A percentile compares a stretch with the other conserved stretches of the same genome.
These are phyloP conservation scores for Dromiciops gliroides DNA, from an alignment of 2,113 vertebrate species.

Conservation along the genomic window DNA sequence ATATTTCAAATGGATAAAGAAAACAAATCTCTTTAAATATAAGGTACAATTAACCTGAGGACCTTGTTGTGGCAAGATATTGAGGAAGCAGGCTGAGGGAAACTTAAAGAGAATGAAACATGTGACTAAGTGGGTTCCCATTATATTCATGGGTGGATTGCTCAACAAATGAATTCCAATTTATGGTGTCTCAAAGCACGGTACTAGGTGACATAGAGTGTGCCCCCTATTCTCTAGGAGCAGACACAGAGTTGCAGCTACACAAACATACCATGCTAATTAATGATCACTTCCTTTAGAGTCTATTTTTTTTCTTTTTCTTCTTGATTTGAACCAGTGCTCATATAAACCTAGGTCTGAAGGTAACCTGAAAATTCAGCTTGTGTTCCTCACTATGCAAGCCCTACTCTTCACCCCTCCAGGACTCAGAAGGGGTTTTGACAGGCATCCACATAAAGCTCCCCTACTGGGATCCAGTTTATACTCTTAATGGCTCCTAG, in stretches of 20 bases:
- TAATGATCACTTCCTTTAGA: background rate
- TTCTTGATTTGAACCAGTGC: background rate
- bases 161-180: constrained; percentile 52
- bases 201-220: background rate
- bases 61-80: constrained; percentile 51
- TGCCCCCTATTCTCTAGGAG: constrained; percentile 4
- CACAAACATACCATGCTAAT: background rate
- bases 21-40: constrained; percentile 69
- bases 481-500: background rate
- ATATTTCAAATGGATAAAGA: constrained; percentile 71
- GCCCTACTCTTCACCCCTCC: background rate
- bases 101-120: constrained; percentile 41
- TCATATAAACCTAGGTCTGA: background rate
- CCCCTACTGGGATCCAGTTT: background rate
- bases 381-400: background rate
- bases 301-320: background rate
- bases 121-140: constrained; percentile 16
- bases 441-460: background rate
- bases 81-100: constrained; percentile 34
- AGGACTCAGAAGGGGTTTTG: background rate
- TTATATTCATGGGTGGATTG: constrained; percentile 2
- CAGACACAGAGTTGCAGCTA: background rate
- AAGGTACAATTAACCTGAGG: constrained; percentile 66
- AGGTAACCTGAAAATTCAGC: background rate
- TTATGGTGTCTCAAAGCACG: constrained; percentile 30